These are phyloP conservation scores for Rhodinocichla rosea DNA, from an alignment of 2,113 vertebrate species.

Conservation along the genomic window DNA sequence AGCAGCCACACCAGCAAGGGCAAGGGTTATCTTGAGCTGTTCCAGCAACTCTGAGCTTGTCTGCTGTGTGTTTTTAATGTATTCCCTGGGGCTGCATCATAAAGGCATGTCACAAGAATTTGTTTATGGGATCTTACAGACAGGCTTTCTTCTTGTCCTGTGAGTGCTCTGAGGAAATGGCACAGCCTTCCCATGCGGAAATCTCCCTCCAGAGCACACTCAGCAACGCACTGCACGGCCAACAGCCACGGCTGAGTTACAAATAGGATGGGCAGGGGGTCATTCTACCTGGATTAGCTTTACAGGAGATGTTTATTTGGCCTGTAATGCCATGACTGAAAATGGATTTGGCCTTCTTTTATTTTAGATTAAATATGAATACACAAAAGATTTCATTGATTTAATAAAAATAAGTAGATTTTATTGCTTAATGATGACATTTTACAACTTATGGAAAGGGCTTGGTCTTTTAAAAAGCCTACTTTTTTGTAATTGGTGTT, in stretches of 20 bases:
- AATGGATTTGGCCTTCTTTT: not conserved
- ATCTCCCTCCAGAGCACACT: not conserved
- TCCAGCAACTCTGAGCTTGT: constrained; percentile 12
- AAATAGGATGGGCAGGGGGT: not conserved
- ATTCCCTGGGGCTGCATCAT: not conserved
- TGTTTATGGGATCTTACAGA: constrained; percentile 18
- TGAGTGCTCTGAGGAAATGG: constrained; percentile 22
- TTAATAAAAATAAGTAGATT: not conserved
- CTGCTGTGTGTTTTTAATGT: constrained; percentile 13
- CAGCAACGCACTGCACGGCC: not conserved
- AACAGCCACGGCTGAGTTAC: not conserved
- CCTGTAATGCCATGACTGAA: not conserved
- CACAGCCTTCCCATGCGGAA: not conserved
- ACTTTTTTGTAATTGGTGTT: not conserved
- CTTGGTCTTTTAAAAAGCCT: not conserved
- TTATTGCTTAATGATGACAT: not conserved
- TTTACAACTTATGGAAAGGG: not conserved
- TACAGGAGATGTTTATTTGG: not conserved
- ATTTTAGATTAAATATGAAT: not conserved
- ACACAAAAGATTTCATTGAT: not conserved
- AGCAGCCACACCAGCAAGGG: not conserved
- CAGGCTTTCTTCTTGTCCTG: constrained; percentile 19
- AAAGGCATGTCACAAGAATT: constrained; percentile 21
- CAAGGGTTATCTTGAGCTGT: constrained; percentile 26
- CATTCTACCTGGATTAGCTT: not conserved